Evolutionary conservation across 2,888 invertebrate genomes (phyloP).

Genomic region (Hypsopygia costalis): DNA sequence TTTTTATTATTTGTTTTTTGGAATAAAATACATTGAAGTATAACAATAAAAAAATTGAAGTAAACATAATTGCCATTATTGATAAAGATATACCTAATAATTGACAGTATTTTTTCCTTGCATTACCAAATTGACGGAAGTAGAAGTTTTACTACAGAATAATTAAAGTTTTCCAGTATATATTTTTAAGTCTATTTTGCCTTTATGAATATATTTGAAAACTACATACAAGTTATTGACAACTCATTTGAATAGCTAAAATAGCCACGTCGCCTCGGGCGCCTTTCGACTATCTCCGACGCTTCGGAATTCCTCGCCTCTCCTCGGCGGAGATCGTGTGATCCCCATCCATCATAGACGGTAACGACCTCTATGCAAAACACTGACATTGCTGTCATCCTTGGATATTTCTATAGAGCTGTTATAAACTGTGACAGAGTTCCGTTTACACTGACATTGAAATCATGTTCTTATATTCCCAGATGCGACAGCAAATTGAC

Average conservation of each 20-base stretch:
- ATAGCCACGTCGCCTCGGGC: conserved; percentile 38
- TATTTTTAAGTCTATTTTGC: no score
- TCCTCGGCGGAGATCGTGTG: conserved; percentile 37
- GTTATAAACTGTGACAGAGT: conserved; percentile 15
- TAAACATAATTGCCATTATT: no score
- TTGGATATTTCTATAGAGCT: conserved; percentile 31
- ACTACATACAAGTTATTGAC: conserved; percentile 51
- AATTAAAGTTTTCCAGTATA: no score
- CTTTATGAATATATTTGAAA: conserved; percentile 27
- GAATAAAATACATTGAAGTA: no score
- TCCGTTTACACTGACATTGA: not conserved
- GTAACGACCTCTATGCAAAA: conserved; percentile 72
- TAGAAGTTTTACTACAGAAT: no score
- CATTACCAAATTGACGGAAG: no score
- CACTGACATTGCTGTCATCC: conserved; percentile 51
- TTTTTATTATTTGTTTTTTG: not conserved
- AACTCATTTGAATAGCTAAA: conserved; percentile 64
- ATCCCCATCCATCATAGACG: conserved; percentile 57
- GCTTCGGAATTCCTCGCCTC: conserved; percentile 36
- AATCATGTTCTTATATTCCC: no score
- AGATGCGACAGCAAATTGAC: no score
- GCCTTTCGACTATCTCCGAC: conserved; percentile 29
- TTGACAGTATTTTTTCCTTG: no score
- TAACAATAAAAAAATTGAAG: no score
- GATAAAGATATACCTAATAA: no score